A percentile compares a stretch with the other conserved stretches of the same genome.
phyloP scores from a whole-genome alignment of 2,797 vertebrate genomes.

The Danio tinwini region DNA sequence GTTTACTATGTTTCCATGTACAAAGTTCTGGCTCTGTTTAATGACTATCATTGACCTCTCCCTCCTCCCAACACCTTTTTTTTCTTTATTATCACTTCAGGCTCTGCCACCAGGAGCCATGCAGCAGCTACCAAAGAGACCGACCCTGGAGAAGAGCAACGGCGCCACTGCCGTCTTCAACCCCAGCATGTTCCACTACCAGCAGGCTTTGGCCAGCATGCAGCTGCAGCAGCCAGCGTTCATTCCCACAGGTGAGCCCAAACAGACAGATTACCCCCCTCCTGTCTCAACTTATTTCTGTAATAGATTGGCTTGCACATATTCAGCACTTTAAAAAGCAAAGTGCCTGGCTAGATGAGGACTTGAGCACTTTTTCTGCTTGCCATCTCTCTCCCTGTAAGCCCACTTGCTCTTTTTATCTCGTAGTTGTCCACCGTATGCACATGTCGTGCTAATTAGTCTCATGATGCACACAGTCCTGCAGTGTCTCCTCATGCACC shows the following conservation, averaged over 20 bases:
- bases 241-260: conserved; percentile 89
- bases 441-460: conserved; percentile 47
- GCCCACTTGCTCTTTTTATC: conserved; percentile 40
- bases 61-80: background rate
- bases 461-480: conserved; percentile 27
- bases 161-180: conserved; percentile 90
- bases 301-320: conserved; percentile 21
- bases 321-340: conserved; percentile 26
- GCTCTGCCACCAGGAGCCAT: conserved; percentile 86
- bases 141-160: conserved; percentile 92
- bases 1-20: background rate
- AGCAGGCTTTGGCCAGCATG: conserved; percentile 96
- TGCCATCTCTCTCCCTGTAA: conserved; percentile 46
- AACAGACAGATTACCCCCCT: background rate
- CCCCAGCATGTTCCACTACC: conserved; percentile 97
- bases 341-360: conserved; percentile 22
- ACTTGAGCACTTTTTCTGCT: conserved; percentile 75
- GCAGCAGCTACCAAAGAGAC: conserved; percentile 95
- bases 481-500: conserved; percentile 15
- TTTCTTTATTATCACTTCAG: conserved; percentile 69
- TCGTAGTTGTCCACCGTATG: conserved; percentile 39
- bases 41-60: conserved; percentile 4
- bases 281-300: background rate
- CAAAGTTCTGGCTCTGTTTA: background rate
- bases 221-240: conserved; percentile 94